These are phyloP conservation scores for Patella depressa DNA, from an alignment of 2,888 invertebrate genomes.

Conservation along the genomic window DNA sequence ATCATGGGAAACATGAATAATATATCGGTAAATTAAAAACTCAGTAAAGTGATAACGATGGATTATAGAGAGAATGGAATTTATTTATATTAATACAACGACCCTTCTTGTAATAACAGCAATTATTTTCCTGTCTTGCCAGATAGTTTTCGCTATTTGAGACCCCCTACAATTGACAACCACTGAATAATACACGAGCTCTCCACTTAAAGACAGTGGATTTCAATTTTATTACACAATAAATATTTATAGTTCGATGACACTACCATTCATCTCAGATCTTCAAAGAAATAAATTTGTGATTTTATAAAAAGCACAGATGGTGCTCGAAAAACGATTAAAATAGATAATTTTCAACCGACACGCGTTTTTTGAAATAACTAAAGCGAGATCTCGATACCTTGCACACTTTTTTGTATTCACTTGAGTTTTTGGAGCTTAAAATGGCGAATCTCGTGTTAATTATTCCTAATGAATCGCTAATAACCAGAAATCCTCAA, in stretches of 20 bases:
- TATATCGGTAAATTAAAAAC: too few relatives aligned
- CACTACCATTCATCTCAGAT: background rate
- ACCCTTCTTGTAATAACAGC: too few relatives aligned
- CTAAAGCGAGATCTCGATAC: background rate
- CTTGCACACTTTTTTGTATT: conserved; percentile 6
- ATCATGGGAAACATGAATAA: too few relatives aligned
- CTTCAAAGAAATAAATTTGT: background rate
- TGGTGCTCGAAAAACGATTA: background rate
- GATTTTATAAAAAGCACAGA: conserved; percentile 3
- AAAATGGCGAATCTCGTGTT: background rate
- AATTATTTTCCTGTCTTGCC: too few relatives aligned
- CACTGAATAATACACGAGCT: conserved; percentile 6
- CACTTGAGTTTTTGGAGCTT: background rate
- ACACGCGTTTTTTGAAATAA: too few relatives aligned
- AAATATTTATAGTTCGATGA: conserved; percentile 7
- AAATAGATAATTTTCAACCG: too few relatives aligned
- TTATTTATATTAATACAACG: too few relatives aligned
- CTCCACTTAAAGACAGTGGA: background rate
- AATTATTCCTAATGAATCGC: conserved; percentile 1
- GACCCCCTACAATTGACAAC: background rate
- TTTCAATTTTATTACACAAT: conserved; percentile 9
- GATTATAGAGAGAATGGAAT: too few relatives aligned
- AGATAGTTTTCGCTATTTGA: too few relatives aligned
- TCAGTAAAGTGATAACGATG: too few relatives aligned
- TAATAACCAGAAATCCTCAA: conserved; percentile 5